These are phyloP conservation scores for Drosophila grimshawi DNA, from an alignment of 1,140 invertebrate species.

Conservation along the genomic window DNA sequence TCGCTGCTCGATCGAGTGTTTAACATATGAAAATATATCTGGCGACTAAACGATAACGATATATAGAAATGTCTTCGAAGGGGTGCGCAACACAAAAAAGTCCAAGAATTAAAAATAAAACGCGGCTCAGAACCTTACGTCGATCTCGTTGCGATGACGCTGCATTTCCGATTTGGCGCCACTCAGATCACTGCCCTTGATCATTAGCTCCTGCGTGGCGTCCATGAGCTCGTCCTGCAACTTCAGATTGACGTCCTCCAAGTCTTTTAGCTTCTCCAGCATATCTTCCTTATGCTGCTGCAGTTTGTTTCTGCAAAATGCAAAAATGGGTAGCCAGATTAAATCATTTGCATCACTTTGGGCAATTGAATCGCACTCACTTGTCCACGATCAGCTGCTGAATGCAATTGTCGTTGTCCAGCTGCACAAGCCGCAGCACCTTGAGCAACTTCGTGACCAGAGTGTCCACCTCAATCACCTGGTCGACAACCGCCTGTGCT, in stretches of 20 bases:
- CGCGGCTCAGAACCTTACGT: constrained; percentile 83
- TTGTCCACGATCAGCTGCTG: constrained; percentile 86
- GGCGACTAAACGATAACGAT: constrained; percentile 58
- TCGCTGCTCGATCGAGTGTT: constrained; percentile 44
- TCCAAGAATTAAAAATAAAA: constrained; percentile 22
- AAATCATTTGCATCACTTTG: too few species aligned
- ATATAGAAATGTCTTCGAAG: constrained; percentile 81
- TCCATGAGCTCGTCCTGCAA: constrained; percentile 86
- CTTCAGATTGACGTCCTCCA: constrained; percentile 85
- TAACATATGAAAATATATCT: constrained; percentile 71
- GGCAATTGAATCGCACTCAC: constrained; percentile 58
- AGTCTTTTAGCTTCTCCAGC: constrained; percentile 86
- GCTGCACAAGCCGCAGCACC: constrained; percentile 89
- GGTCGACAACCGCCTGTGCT: constrained; percentile 87
- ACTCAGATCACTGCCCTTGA: constrained; percentile 85
- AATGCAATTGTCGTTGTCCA: constrained; percentile 88
- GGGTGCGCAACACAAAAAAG: constrained; percentile 59
- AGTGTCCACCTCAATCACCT: constrained; percentile 91
- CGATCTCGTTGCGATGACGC: constrained; percentile 85
- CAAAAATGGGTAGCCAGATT: not conserved
- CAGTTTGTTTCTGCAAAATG: constrained; percentile 72
- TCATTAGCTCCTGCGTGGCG: constrained; percentile 85
- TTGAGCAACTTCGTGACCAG: constrained; percentile 90
- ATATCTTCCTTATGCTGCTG: constrained; percentile 84
- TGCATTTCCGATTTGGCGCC: constrained; percentile 85